Base-by-base conservation (phyloP, 1,140 invertebrate species). In the Pogonomyrmex barbatus region DNA sequence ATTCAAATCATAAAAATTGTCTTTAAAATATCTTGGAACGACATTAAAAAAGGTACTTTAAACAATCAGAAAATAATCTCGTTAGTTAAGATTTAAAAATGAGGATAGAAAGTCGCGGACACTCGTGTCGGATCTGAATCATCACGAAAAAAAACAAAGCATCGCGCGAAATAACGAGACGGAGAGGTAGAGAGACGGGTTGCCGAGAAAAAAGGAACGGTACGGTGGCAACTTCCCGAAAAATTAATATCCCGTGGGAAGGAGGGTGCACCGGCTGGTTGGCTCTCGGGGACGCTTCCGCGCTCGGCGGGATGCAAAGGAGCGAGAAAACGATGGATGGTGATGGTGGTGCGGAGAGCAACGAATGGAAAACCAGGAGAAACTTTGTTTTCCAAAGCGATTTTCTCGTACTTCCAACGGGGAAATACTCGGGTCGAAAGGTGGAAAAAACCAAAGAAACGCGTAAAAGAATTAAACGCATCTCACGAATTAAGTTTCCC, bases 161-260 rank as follows among this genome's bases (percentile, higher is more conserved):
- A 54, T 24, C 42, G 42, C 54, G 30, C 9, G 60, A 60, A 50
- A 79, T 24, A 73, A 36, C 68, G 4, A 71, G 36, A 33, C 12
- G 9, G 14, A 3, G 33, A 54, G 47, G 33, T 14, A 54, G 50
- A n/a, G 17, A 24, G 36, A 17, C 33, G 54, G 39, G n/a, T 75
- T 2, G 14, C 33, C 10, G 42, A 45, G 58, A 45, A 76, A 62
- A 78, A 67, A 78, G 68, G 60, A 71, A 71, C 45, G 70, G 54
- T n/a, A 33, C 50, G 62, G 83, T 85, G 88, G 89, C 75, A 92
- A 92, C 92, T 93, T 94, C 86, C 89, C 89, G 89, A 93, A 93
- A 92, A 94, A 93, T 93, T 92, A 93, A 93, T 93, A 92, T 93
- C 89, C 87, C 88, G 78, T 81, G 87, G 76, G 71, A 87, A 90